A percentile compares a stretch with the other conserved stretches of the same genome.
Evolutionary conservation across 2,113 vertebrate genomes (phyloP).

Genomic region (Calonectris borealis): DNA sequence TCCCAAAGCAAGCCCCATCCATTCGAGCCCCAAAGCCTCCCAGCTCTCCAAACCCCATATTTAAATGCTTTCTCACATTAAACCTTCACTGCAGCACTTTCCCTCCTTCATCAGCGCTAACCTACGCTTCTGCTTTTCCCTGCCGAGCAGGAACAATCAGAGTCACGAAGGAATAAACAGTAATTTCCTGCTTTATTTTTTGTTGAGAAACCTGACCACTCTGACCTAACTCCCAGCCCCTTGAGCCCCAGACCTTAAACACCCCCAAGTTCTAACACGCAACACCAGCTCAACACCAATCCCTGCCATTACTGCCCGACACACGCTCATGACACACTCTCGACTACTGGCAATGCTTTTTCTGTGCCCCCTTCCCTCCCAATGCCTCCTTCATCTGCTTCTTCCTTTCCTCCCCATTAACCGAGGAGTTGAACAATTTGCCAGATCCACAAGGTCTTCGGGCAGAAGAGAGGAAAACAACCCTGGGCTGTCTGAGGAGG

Average conservation of each 20-base stretch:
- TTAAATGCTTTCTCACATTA: neutral
- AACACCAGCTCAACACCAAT: neutral
- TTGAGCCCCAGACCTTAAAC: neutral
- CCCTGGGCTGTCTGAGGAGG: neutral
- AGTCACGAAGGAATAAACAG: neutral
- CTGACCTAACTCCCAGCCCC: neutral
- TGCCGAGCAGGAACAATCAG: neutral
- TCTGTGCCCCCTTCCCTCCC: neutral
- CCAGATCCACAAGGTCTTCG: neutral
- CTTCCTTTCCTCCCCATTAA: neutral
- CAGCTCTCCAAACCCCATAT: neutral
- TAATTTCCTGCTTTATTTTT: neutral
- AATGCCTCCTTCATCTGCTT: neutral
- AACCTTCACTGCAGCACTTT: neutral
- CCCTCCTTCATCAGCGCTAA: neutral
- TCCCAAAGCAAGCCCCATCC: neutral
- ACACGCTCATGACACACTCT: accelerated
- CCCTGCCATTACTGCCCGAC: neutral
- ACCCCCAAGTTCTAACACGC: neutral
- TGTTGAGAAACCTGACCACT: neutral
- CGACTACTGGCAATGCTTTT: neutral
- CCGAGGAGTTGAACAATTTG: neutral
- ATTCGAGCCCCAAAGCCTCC: accelerated
- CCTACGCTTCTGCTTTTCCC: neutral
- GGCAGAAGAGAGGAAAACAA: neutral